Conservation (phyloP, 1,140 invertebrate species). For the Zaprionus davidi region DNA sequence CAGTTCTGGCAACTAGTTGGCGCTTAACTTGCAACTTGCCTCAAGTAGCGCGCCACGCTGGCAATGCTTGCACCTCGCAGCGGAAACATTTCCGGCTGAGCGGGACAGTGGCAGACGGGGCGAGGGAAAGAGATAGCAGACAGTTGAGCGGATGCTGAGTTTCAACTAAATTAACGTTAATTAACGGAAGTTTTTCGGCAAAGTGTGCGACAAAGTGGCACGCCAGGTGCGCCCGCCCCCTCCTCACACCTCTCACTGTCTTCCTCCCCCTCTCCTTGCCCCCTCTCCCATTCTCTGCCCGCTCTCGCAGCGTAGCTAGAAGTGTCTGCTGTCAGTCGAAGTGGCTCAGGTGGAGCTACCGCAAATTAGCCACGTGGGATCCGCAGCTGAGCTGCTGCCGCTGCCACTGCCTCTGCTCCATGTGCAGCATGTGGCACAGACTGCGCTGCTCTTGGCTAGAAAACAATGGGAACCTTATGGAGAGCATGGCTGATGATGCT, state of each 20-base stretch:
- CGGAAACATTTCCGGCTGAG: conserved; percentile 65
- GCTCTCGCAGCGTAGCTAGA: conserved; percentile 19
- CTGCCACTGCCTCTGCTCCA: background rate
- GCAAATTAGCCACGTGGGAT: conserved; percentile 43
- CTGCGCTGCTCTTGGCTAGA: conserved; percentile 27
- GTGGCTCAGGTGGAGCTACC: conserved; percentile 19
- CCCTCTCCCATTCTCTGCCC: background rate
- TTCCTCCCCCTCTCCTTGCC: background rate
- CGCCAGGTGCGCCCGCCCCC: conserved; percentile 35
- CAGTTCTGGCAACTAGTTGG: conserved; percentile 11
- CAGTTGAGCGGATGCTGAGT: conserved; percentile 61
- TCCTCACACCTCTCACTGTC: background rate
- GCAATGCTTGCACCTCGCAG: conserved; percentile 27
- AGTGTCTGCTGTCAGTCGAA: conserved; percentile 45
- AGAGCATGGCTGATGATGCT: conserved; percentile 48
- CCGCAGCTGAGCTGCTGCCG: background rate
- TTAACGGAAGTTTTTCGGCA: conserved; percentile 76
- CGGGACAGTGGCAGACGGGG: too few relatives aligned
- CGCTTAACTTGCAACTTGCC: background rate
- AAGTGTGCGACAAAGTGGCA: conserved; percentile 50
- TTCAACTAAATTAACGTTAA: conserved; percentile 83
- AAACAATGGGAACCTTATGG: conserved; percentile 62
- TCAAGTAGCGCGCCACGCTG: background rate
- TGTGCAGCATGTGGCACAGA: background rate
- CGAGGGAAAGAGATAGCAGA: background rate